These are phyloP conservation scores for Otocyon megalotis DNA, from an alignment of 2,113 vertebrate genomes.

Conservation along the genomic window DNA sequence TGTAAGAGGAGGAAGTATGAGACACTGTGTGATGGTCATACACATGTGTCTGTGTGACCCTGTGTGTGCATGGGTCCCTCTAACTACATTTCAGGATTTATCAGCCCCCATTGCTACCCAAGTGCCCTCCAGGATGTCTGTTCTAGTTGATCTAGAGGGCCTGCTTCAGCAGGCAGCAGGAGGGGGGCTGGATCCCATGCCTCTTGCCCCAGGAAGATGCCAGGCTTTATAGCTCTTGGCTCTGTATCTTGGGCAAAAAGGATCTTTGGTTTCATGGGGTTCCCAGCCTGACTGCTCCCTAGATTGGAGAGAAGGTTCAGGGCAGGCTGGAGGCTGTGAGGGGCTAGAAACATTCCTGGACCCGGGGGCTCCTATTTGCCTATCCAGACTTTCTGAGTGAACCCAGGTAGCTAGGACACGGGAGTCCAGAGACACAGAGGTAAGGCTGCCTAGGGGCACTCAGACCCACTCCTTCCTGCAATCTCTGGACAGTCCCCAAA, in stretches of 20 bases:
- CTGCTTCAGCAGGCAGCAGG: background rate
- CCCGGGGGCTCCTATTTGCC: background rate
- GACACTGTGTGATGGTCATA: fast-evolving
- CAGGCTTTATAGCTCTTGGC: background rate
- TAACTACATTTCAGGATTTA: background rate
- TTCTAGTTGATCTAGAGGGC: background rate
- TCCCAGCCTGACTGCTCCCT: background rate
- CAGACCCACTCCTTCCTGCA: background rate
- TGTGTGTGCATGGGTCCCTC: background rate
- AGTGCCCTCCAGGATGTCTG: background rate
- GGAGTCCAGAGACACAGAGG: background rate
- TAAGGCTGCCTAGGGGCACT: background rate
- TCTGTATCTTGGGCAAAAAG: background rate
- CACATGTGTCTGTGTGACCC: background rate
- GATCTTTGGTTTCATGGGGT: background rate
- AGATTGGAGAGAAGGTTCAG: background rate
- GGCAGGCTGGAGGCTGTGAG: background rate
- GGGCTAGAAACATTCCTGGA: fast-evolving
- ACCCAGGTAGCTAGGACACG: background rate
- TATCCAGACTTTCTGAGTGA: background rate
- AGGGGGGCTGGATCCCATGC: background rate
- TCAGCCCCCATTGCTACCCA: background rate
- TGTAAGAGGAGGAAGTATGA: background rate
- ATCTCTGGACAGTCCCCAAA: background rate
- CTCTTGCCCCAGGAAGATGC: background rate